A percentile compares a stretch with the other conserved stretches of the same genome.
These are phyloP conservation scores for Tragelaphus strepsiceros DNA, from an alignment of 2,113 vertebrate species.

Conservation along the genomic window DNA sequence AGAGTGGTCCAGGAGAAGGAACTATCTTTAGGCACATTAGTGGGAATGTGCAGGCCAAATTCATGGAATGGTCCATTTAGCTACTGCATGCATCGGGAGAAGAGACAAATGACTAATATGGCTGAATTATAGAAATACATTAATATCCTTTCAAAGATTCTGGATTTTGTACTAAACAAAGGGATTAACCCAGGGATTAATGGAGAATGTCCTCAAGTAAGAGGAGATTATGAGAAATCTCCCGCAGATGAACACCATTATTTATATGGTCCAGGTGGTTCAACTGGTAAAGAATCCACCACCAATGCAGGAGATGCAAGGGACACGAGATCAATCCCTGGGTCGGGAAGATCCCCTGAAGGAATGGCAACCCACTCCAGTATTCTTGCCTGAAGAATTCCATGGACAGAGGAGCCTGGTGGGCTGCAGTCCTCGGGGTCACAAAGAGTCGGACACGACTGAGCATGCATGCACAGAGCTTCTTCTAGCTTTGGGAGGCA, in stretches of 20 bases:
- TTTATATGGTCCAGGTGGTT: not conserved
- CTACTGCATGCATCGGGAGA: not conserved
- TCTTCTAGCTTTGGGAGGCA: not conserved
- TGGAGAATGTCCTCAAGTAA: not conserved
- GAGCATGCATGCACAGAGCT: not conserved
- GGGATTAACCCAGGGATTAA: not conserved
- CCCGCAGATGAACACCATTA: not conserved
- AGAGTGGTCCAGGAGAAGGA: not conserved
- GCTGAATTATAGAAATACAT: not conserved
- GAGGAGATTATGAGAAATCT: not conserved
- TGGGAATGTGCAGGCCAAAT: not conserved
- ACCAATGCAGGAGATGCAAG: not conserved
- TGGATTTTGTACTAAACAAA: not conserved
- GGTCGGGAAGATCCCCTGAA: not conserved
- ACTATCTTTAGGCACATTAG: not conserved
- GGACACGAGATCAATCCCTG: not conserved
- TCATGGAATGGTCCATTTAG: not conserved
- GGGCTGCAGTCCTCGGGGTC: not conserved
- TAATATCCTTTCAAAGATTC: not conserved
- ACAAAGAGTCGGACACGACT: not conserved
- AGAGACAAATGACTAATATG: not conserved
- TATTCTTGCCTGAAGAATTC: not conserved
- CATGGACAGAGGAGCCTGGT: not conserved
- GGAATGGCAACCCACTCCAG: not conserved
- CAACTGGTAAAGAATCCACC: not conserved